phyloP scores from a whole-genome alignment of 2,888 invertebrate genomes.

The Cataglyphis albicans region DNA sequence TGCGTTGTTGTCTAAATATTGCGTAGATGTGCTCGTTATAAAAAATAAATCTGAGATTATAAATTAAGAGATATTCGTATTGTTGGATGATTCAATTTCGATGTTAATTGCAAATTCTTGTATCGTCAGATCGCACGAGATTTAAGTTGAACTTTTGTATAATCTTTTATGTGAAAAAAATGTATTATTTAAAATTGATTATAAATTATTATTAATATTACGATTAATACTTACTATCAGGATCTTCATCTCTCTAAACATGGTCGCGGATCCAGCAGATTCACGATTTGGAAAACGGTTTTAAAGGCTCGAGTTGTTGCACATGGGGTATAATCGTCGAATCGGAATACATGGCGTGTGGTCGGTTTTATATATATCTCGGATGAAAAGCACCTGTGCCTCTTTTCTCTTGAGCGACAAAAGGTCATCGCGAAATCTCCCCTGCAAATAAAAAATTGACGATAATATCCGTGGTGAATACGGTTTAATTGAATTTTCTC shows the following conservation, averaged over 20 bases:
- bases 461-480: conserved; percentile 64
- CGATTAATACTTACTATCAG: conserved; percentile 62
- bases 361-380: conserved; percentile 28
- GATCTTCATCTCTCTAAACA: conserved; percentile 61
- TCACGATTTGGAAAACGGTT: neutral
- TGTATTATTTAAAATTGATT: neutral
- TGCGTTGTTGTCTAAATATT: neutral
- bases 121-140: neutral
- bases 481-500: conserved; percentile 76
- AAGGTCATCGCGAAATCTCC: conserved; percentile 67
- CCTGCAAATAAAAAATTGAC: conserved; percentile 69
- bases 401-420: conserved; percentile 13
- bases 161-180: neutral
- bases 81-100: neutral
- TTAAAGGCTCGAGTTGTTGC: neutral
- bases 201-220: neutral
- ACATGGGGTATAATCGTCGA: neutral
- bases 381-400: conserved; percentile 55
- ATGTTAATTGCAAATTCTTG: neutral
- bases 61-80: neutral
- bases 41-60: neutral
- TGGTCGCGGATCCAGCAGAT: neutral
- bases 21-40: neutral
- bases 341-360: neutral
- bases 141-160: conserved; percentile 5